Evolutionary conservation across 2,797 vertebrate species (phyloP), one percentile per base, ranked within the genome.

Genomic region (Arctocebus calabarensis): DNA sequence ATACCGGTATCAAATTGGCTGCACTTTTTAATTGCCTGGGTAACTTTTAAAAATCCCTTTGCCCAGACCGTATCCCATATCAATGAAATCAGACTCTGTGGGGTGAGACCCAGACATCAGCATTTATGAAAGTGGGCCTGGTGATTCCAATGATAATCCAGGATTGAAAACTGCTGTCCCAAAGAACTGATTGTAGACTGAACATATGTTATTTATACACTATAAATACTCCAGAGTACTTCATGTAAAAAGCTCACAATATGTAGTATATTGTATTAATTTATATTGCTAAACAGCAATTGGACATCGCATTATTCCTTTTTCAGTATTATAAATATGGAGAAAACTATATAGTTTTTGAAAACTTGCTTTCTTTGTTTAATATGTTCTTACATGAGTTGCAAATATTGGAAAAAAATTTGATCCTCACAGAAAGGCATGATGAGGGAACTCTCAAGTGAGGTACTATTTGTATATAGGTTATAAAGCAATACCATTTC

Each of bases 51-150:
- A 82, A 86, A 59, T n/a, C 19, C 2, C 11, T 62, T 59, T 87
- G 1, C 0, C 7, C 14, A 93, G n/a, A 84, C 14, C 19, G 29
- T 93, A 62, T 48, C 0, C 34, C 4, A 37, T 5, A 88, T 52
- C 29, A 91, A 23, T 57, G 70, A 94, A 95, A 88, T 95, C 29
- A 88, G 10, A 84, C 4, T 84, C 14, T 90, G 20, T 78, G 7
- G n/a, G 17, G 9, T 84, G 2, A 5, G 22, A 57, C 11, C 5
- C 52, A 86, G 11, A 78, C 7, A 78, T 55, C 27, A 25, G 8
- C 66, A 79, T 94, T 86, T 86, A 66, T n/a, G 92, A 93, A 91
- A 71, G 13, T 19, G 68, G 75, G 52, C 0, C 8, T 64, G 7
- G 27, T 83, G 32, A 71, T 91, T 84, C n/a, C 14, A 84, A 52